Conservation (phyloP, 1,140 invertebrate genomes). For the Cherax quadricarinatus region DNA sequence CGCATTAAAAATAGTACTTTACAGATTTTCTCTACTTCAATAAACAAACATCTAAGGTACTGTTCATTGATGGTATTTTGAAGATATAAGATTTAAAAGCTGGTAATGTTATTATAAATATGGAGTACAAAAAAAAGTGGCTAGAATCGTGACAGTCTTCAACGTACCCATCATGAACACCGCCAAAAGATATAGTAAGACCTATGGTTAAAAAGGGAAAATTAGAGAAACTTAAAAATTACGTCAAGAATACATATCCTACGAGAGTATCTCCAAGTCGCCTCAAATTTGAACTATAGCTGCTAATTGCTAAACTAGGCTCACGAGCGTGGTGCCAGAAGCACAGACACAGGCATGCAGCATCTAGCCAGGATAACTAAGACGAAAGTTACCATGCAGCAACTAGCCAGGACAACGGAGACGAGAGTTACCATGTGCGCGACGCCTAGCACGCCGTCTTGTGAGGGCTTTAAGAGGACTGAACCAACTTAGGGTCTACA, state of each 20-base stretch:
- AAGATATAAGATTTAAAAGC: not conserved
- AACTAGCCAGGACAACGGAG: conserved; percentile 35
- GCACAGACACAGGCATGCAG: conserved; percentile 30
- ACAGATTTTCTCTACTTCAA: not conserved
- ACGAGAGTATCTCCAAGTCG: not conserved
- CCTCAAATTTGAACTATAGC: not conserved
- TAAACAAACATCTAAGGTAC: not conserved
- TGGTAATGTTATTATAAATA: too few relatives aligned
- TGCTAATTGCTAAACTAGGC: not conserved
- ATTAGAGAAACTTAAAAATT: not conserved
- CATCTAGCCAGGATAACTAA: conserved; percentile 35
- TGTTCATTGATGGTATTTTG: not conserved
- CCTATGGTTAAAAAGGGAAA: not conserved
- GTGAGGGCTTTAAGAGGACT: conserved; percentile 66
- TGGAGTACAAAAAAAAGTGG: too few relatives aligned
- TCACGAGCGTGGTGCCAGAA: conserved; percentile 1
- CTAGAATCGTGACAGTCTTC: too few relatives aligned
- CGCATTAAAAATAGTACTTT: not conserved
- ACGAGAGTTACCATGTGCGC: conserved; percentile 56
- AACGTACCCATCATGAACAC: too few relatives aligned
- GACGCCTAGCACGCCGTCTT: conserved; percentile 59
- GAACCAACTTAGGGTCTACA: conserved; percentile 72
- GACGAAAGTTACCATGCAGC: conserved; percentile 44
- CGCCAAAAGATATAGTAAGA: too few relatives aligned
- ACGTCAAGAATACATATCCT: not conserved